Evolutionary conservation across 2,113 vertebrate species (phyloP).

Genomic region (Aramus guarauna): DNA sequence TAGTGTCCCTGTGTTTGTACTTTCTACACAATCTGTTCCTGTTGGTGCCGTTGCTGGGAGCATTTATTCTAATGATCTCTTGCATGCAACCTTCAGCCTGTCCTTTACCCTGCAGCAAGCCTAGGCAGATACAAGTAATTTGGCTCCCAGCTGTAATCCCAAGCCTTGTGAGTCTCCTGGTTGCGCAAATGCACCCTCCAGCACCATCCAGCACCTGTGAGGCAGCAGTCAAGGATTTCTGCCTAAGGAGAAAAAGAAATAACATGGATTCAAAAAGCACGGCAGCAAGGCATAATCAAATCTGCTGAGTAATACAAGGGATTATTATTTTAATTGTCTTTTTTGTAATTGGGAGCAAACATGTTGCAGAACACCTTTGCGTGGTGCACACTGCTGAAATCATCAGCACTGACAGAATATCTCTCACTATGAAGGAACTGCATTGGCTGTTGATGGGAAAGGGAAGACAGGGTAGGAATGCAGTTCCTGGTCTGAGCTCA

Average conservation of each 20-base stretch:
- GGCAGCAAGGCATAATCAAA: background rate
- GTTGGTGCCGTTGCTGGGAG: background rate
- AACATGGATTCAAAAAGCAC: background rate
- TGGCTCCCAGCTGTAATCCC: background rate
- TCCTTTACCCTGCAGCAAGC: background rate
- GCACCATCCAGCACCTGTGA: background rate
- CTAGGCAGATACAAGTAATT: background rate
- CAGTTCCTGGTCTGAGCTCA: background rate
- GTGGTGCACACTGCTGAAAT: background rate
- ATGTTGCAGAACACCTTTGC: background rate
- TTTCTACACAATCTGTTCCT: background rate
- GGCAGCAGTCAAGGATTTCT: background rate
- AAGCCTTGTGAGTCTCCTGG: background rate
- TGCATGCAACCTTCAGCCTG: background rate
- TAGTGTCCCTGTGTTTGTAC: background rate
- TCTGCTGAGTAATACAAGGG: background rate
- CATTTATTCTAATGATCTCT: background rate
- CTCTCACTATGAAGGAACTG: background rate
- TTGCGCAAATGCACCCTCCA: background rate
- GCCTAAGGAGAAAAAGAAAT: background rate
- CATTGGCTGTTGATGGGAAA: background rate
- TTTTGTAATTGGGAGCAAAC: background rate
- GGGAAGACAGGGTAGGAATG: background rate
- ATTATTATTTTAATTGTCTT: background rate
- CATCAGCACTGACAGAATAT: background rate